Conservation (phyloP, 2,113 vertebrate genomes). For the Seriola dumerili region DNA sequence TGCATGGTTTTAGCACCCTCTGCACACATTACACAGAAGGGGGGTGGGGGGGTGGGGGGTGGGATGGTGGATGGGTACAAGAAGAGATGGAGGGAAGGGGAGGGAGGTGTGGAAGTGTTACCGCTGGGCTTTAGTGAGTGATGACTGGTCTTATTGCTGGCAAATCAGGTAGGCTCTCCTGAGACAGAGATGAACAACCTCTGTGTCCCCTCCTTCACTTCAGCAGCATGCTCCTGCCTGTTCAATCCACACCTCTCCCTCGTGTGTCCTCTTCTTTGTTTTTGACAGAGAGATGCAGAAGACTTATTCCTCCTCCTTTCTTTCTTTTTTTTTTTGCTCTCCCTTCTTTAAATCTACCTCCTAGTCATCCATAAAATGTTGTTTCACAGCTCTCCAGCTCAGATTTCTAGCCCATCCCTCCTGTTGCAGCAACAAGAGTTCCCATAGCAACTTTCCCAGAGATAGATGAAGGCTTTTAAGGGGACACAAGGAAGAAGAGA, state of each 20-base stretch:
- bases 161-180: slow-evolving; percentile 59
- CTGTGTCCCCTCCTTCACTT: slow-evolving; percentile 55
- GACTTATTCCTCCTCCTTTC: slow-evolving; percentile 22
- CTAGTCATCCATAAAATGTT: slow-evolving; percentile 60
- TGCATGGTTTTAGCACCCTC: slow-evolving; percentile 50
- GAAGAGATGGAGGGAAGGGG: slow-evolving; percentile 12
- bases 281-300: slow-evolving; percentile 39
- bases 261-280: slow-evolving; percentile 30
- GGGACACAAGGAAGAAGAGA: slow-evolving; percentile 10
- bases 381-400: slow-evolving; percentile 68
- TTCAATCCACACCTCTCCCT: slow-evolving; percentile 28
- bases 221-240: slow-evolving; percentile 45
- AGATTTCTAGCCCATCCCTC: slow-evolving; percentile 65
- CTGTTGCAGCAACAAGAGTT: slow-evolving; percentile 72
- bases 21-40: slow-evolving; percentile 21
- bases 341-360: slow-evolving; percentile 29
- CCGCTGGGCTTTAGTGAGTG: slow-evolving; percentile 66
- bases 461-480: slow-evolving; percentile 38
- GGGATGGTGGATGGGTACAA: slow-evolving; percentile 36
- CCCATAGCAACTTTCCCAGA: slow-evolving; percentile 73
- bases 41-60: slow-evolving; percentile 21
- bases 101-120: slow-evolving; percentile 42
- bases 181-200: slow-evolving; percentile 70
- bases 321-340: neutral
- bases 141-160: slow-evolving; percentile 67